Percentiles rank a stretch among this genome's conserved stretches.
These are phyloP conservation scores for Oreotrochilus melanogaster DNA, from an alignment of 2,113 vertebrate species.

Conservation along the genomic window DNA sequence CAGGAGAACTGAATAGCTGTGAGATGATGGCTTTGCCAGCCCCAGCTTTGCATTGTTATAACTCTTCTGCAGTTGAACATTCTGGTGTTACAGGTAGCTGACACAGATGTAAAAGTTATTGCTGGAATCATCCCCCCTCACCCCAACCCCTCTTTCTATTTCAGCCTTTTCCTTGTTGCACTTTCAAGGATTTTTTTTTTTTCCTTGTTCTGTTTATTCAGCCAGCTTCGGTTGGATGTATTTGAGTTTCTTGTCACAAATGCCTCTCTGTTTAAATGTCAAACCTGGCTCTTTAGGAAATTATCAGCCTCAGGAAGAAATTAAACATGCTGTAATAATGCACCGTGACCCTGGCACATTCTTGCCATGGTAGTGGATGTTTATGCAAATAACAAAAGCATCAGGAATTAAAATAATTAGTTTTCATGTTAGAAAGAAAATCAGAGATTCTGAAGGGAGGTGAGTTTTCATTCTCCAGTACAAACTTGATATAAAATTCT, in stretches of 20 bases:
- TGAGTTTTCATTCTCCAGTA: neutral
- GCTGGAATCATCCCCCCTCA: neutral
- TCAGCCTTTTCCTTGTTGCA: neutral
- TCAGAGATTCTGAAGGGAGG: neutral
- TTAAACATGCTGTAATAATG: neutral
- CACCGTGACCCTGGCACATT: neutral
- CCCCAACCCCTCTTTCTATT: neutral
- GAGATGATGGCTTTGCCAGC: constrained; percentile 46
- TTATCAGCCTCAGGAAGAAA: neutral
- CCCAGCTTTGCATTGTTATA: neutral
- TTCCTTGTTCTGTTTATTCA: neutral
- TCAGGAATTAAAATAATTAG: neutral
- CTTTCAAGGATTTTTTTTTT: neutral
- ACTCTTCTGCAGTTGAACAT: neutral
- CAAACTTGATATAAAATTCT: neutral
- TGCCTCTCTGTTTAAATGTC: neutral
- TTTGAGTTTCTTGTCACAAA: neutral
- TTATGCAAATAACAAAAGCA: neutral
- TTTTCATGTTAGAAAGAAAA: neutral
- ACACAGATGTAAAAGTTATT: constrained; percentile 35
- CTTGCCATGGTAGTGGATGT: neutral
- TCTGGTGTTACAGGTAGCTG: constrained; percentile 14
- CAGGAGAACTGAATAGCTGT: neutral
- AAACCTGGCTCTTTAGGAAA: neutral
- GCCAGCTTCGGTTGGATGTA: neutral